Evolutionary conservation across 1,140 invertebrate species (phyloP).

Genomic region (Hetaerina americana): DNA sequence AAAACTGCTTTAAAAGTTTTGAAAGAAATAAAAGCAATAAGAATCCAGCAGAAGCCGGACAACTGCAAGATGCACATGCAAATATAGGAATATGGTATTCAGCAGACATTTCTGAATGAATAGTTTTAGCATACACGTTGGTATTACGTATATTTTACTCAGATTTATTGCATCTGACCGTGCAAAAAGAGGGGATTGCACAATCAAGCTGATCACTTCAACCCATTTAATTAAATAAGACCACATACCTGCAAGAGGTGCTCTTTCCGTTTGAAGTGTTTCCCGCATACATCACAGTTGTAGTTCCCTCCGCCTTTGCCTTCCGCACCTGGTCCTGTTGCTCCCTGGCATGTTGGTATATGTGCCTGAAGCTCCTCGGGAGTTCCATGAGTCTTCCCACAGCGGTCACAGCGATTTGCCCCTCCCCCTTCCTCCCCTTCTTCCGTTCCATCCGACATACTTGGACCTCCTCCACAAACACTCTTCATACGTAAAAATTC

Average conservation of each 20-base stretch:
- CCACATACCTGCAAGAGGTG: slow-evolving; percentile 31
- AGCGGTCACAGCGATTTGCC: slow-evolving; percentile 16
- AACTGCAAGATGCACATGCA: too few species aligned
- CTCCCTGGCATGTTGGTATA: slow-evolving; percentile 2
- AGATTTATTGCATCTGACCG: too few species aligned
- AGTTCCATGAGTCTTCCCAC: slow-evolving; percentile 19
- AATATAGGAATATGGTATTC: too few species aligned
- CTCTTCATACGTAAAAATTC: slow-evolving; percentile 23
- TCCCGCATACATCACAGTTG: background rate
- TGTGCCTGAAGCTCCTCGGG: slow-evolving; percentile 18
- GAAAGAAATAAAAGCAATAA: too few species aligned
- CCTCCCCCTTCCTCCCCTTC: background rate
- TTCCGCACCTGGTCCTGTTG: background rate
- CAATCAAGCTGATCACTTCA: too few species aligned
- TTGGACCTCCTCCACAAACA: background rate
- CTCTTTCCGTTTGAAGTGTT: slow-evolving; percentile 29
- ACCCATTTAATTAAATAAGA: too few species aligned
- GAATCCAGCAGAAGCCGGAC: too few species aligned
- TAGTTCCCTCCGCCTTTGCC: background rate
- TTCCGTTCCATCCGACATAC: background rate
- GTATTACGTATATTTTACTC: too few species aligned
- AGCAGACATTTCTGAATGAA: too few species aligned
- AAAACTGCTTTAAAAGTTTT: too few species aligned
- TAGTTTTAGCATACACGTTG: too few species aligned
- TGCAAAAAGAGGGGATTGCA: too few species aligned